Percentiles rank a stretch among this genome's conserved stretches.
Evolutionary conservation across 2,888 invertebrate species (phyloP).

Genomic region (Hofmannophila pseudospretella): DNA sequence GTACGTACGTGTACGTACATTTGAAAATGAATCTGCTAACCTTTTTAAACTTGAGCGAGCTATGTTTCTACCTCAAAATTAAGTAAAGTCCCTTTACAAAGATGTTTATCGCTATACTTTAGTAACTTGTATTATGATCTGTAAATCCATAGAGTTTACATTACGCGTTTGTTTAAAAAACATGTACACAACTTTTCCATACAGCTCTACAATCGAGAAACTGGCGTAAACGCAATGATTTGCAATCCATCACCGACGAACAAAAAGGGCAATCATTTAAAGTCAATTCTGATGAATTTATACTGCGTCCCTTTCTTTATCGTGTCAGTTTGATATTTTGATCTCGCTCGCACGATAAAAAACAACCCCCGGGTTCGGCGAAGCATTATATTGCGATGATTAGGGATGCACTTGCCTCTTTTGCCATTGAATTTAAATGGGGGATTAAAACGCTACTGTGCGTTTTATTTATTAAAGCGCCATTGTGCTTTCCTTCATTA

Average conservation of each 20-base stretch:
- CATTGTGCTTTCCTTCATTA: constrained; percentile 70
- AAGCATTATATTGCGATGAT: constrained; percentile 77
- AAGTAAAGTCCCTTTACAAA: too few relatives aligned
- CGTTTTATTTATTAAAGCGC: constrained; percentile 71
- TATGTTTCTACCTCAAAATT: too few relatives aligned
- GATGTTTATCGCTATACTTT: too few relatives aligned
- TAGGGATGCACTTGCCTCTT: constrained; percentile 70
- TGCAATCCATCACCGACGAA: constrained; percentile 68
- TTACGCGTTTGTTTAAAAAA: constrained; percentile 13
- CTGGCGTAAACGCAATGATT: constrained; percentile 52
- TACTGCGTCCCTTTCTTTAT: constrained; percentile 34
- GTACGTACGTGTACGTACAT: too few relatives aligned
- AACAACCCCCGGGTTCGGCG: constrained; percentile 57
- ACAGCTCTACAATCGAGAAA: constrained; percentile 16
- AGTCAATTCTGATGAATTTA: constrained; percentile 71
- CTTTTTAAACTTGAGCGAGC: too few relatives aligned
- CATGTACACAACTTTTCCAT: constrained; percentile 12
- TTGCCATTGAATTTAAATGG: constrained; percentile 75
- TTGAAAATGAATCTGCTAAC: too few relatives aligned
- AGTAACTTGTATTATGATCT: too few relatives aligned
- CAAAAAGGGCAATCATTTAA: constrained; percentile 73
- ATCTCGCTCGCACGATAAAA: constrained; percentile 48
- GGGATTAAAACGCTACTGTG: constrained; percentile 67
- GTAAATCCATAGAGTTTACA: too few relatives aligned
- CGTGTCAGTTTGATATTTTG: constrained; percentile 19